Evolutionary conservation across 2,113 vertebrate species (phyloP).

Genomic region (Lophura nycthemera): DNA sequence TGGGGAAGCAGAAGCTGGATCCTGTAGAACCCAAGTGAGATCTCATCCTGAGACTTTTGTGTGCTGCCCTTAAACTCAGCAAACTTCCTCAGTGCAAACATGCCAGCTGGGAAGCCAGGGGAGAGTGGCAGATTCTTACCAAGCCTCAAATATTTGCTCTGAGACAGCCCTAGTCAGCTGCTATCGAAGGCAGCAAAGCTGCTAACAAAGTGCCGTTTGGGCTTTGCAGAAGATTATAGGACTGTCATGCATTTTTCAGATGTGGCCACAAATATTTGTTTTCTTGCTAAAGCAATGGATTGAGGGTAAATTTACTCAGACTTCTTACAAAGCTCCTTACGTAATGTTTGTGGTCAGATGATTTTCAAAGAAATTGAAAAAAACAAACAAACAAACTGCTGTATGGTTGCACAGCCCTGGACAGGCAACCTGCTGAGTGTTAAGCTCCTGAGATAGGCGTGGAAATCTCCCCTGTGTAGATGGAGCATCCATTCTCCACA

Average conservation of each 20-base stretch:
- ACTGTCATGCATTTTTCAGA: conserved; percentile 12
- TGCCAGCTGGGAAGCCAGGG: not conserved
- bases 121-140: conserved; percentile 7
- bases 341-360: not conserved
- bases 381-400: not conserved
- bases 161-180: conserved; percentile 3
- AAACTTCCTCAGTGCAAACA: conserved; percentile 49
- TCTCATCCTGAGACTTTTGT: not conserved
- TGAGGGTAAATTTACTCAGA: conserved; percentile 13
- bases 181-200: not conserved
- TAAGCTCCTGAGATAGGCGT: not conserved
- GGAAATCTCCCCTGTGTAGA: not conserved
- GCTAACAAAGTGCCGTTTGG: not conserved
- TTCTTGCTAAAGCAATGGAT: conserved; percentile 3
- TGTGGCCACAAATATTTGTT: conserved; percentile 37
- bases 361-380: not conserved
- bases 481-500: not conserved
- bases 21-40: conserved; percentile 2
- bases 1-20: not conserved
- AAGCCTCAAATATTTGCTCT: conserved; percentile 60
- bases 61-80: not conserved
- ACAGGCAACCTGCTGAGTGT: not conserved
- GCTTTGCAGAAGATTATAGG: not conserved
- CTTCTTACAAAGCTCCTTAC: conserved; percentile 3
- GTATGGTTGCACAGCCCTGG: rapidly evolving